Evolutionary conservation across 92 coral and sea anemone genomes (phyloP).

Genomic region (Palythoa caribaeorum): DNA sequence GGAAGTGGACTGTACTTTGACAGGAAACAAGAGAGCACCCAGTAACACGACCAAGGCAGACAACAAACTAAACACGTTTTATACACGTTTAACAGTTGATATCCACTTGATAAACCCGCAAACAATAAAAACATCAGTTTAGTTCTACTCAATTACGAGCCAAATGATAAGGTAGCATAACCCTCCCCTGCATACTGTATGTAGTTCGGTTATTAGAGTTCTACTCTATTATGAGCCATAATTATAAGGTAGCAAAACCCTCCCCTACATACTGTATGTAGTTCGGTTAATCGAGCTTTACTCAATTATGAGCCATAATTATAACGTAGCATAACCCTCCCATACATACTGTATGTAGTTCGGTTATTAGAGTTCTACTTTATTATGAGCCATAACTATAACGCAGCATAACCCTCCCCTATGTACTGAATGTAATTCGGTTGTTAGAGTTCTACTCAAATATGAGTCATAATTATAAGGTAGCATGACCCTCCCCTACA

Average conservation of each 20-base stretch:
- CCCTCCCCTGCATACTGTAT: too few relatives aligned
- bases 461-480: too few relatives aligned
- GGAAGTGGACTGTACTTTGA: too few relatives aligned
- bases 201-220: not conserved
- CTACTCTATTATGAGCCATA: not conserved
- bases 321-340: not conserved
- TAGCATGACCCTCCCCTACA: not conserved
- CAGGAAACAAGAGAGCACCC: too few relatives aligned
- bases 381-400: not conserved
- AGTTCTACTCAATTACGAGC: too few relatives aligned
- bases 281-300: not conserved
- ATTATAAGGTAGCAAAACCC: not conserved
- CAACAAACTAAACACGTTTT: too few relatives aligned
- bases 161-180: too few relatives aligned
- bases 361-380: not conserved
- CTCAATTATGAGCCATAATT: too few relatives aligned
- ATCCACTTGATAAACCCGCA: too few relatives aligned
- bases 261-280: not conserved
- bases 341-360: slow-evolving; percentile 82
- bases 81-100: too few relatives aligned
- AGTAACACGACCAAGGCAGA: too few relatives aligned
- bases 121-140: too few relatives aligned
- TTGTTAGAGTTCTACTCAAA: not conserved
- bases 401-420: not conserved
- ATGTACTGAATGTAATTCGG: not conserved